Percentiles rank a stretch among this genome's conserved stretches.
Evolutionary conservation across 2,888 invertebrate genomes (phyloP).

Genomic region (Morpho deidamia): DNA sequence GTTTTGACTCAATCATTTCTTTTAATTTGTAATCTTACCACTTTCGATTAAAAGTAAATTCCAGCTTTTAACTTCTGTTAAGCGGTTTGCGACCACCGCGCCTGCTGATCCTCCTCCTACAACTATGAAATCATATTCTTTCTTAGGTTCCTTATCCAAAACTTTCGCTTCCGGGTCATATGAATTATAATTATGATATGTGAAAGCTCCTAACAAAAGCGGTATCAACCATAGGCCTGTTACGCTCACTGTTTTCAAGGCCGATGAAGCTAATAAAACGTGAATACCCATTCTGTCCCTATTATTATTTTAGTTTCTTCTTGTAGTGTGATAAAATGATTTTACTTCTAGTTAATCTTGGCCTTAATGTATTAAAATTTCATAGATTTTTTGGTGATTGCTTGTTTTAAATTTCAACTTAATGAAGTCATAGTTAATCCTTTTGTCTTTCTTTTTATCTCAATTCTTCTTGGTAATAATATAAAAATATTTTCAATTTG

Average conservation of each 20-base stretch:
- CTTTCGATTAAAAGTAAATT: slow-evolving; percentile 89
- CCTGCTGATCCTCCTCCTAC: slow-evolving; percentile 94
- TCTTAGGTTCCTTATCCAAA: slow-evolving; percentile 81
- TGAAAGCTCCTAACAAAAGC: slow-evolving; percentile 87
- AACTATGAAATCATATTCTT: slow-evolving; percentile 91
- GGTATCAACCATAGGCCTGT: slow-evolving; percentile 92
- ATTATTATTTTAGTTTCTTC: slow-evolving; percentile 1
- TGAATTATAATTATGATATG: slow-evolving; percentile 88
- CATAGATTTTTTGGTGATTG: too few species aligned
- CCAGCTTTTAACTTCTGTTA: slow-evolving; percentile 88
- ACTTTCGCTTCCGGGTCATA: slow-evolving; percentile 89
- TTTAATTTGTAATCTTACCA: slow-evolving; percentile 39
- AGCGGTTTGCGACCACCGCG: slow-evolving; percentile 89
- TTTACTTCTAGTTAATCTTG: background rate
- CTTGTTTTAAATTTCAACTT: too few species aligned
- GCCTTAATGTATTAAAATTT: too few species aligned
- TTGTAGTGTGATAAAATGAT: background rate
- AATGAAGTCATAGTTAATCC: too few species aligned
- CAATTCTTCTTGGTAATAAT: too few species aligned
- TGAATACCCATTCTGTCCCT: slow-evolving; percentile 81
- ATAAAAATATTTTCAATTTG: too few species aligned
- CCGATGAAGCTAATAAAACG: slow-evolving; percentile 86
- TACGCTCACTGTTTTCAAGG: slow-evolving; percentile 86
- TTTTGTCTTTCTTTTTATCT: too few species aligned
- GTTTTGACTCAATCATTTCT: too few species aligned